Evolutionary conservation across 2,888 invertebrate species (phyloP), one percentile per base, ranked within the genome.

Genomic region (Bugula neritina): DNA sequence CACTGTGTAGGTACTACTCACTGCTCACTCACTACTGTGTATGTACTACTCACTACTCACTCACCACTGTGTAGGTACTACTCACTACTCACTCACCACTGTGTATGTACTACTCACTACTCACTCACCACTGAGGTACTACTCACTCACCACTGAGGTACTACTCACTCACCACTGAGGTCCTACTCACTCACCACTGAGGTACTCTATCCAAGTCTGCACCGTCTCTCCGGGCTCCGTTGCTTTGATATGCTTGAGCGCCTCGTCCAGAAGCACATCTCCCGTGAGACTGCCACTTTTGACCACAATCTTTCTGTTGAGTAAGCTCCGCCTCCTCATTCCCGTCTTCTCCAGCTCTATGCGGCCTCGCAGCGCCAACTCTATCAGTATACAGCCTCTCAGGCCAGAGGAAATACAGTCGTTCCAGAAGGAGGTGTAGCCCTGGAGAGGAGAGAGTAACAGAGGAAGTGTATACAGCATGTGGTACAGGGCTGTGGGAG

Each of bases 371-470:
- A 99, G 86, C 13, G 94, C 94, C 79, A 99, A 88, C 87, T 99
- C 99, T 77, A 99, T 94, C 78, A 99, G 88, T 83, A 99, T 99
- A 85, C 98, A 99, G 75, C 99, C 99, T 80, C 99, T 89, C 75
- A 99, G 87, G 58, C 99, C 99, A 80, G 96, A 96, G 78, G 98
- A 98, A 89, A 99, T 98, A 87, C 98, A 99, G 86, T 99, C 99
- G 87, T 99, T 99, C 99, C 99, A 99, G 87, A 99, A 99, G 72
- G 98, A 99, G 72, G 84, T 84, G 78, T 84, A 84, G 25, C 84
- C 84, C 84, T 43, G 43, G 5, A 17, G n/a, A n/a, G n/a, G n/a
- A n/a, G n/a, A n/a, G n/a, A n/a, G n/a, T n/a, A n/a, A n/a, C n/a
- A n/a, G n/a, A n/a, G n/a, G n/a, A n/a, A n/a, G n/a, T n/a, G n/a